phyloP scores from a whole-genome alignment of 2,888 invertebrate species.

The Cataglyphis altisquamis region DNA sequence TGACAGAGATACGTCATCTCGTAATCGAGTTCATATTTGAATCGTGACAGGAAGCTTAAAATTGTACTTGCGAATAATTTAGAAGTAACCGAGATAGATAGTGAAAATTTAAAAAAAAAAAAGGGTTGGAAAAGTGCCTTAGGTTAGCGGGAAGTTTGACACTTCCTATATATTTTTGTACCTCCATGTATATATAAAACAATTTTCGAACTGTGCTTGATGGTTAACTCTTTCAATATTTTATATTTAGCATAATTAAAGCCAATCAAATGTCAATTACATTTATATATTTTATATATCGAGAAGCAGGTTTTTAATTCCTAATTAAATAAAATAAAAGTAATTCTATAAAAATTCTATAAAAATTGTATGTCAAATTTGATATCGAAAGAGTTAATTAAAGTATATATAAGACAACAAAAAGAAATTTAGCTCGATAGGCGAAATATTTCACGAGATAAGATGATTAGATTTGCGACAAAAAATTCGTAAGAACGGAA shows the following conservation, averaged over 20 bases:
- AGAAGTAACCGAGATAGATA: conserved; percentile 2
- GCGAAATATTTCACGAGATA: conserved; percentile 3
- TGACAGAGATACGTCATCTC: conserved; percentile 32
- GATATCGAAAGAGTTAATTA: conserved; percentile 19
- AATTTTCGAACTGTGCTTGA: background rate
- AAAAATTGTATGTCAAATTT: background rate
- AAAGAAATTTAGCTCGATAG: background rate
- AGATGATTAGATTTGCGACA: background rate
- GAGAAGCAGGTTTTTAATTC: background rate
- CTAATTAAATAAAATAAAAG: background rate
- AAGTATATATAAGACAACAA: background rate
- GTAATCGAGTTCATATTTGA: conserved; percentile 40
- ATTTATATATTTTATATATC: background rate
- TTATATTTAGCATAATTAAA: background rate
- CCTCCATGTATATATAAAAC: too few species aligned
- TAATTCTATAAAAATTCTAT: background rate
- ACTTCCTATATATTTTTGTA: background rate
- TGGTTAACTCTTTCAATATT: conserved; percentile 23
- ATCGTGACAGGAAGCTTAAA: conserved; percentile 45
- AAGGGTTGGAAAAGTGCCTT: conserved; percentile 2
- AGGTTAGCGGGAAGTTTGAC: background rate
- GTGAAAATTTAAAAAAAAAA: background rate
- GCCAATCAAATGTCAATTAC: background rate
- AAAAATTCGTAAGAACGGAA: background rate
- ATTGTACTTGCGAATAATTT: conserved; percentile 43